phyloP scores from a whole-genome alignment of 2,888 invertebrate species.

The Sialis lutaria region DNA sequence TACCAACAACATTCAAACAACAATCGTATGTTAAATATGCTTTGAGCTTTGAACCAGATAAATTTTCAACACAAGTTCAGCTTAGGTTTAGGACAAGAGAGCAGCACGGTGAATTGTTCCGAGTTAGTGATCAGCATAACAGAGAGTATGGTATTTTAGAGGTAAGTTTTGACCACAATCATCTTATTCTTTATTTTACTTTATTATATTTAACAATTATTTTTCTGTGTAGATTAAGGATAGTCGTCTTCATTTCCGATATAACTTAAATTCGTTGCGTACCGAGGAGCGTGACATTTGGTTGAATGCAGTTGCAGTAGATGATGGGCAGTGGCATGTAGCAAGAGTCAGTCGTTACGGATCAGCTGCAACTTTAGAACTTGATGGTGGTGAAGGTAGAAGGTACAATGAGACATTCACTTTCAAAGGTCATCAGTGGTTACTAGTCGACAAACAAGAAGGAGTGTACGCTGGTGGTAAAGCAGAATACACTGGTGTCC shows the following conservation, averaged over 20 bases:
- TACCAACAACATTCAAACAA: constrained; percentile 80
- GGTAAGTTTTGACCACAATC: constrained; percentile 20
- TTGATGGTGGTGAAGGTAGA: constrained; percentile 90
- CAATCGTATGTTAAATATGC: constrained; percentile 96
- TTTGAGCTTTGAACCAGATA: constrained; percentile 81
- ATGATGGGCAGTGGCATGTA: constrained; percentile 95
- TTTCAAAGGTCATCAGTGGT: constrained; percentile 81
- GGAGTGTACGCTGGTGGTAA: constrained; percentile 92
- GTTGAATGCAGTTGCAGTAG: constrained; percentile 77
- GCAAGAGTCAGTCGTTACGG: constrained; percentile 83
- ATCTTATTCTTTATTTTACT: too few species aligned
- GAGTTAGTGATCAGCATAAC: constrained; percentile 87
- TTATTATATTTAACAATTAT: too few species aligned
- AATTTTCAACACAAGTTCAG: constrained; percentile 84
- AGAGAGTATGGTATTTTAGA: constrained; percentile 84
- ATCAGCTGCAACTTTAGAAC: constrained; percentile 76
- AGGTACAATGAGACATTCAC: constrained; percentile 84
- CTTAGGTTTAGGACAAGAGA: constrained; percentile 86
- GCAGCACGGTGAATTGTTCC: constrained; percentile 81
- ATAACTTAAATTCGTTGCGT: constrained; percentile 78
- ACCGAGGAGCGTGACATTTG: constrained; percentile 84
- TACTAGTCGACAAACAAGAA: constrained; percentile 83
- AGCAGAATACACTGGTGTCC: constrained; percentile 84
- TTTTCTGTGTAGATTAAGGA: constrained; percentile 54
- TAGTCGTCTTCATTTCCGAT: constrained; percentile 75